Evolutionary conservation across 2,888 invertebrate species (phyloP).

Genomic region (Drosophila mercatorum): DNA sequence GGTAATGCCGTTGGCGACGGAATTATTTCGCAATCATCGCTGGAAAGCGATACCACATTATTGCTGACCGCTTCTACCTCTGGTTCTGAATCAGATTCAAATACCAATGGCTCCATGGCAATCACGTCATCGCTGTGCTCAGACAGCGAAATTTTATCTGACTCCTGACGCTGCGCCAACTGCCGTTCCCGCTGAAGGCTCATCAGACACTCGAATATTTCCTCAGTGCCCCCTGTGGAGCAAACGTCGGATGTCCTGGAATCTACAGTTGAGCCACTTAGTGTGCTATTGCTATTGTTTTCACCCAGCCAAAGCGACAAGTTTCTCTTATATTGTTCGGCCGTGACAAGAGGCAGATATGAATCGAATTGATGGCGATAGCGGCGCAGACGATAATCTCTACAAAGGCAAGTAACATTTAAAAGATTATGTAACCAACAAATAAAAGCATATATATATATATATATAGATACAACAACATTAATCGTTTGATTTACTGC

Average conservation of each 20-base stretch:
- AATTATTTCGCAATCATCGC: conserved; percentile 72
- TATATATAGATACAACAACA: conserved; percentile 14
- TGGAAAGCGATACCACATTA: conserved; percentile 56
- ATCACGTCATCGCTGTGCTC: conserved; percentile 76
- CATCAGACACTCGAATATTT: conserved; percentile 68
- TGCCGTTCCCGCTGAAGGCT: conserved; percentile 40
- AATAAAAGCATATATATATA: neutral
- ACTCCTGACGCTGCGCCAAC: conserved; percentile 30
- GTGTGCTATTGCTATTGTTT: conserved; percentile 56
- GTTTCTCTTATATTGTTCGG: conserved; percentile 73
- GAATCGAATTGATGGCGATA: conserved; percentile 83
- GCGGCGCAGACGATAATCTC: conserved; percentile 82
- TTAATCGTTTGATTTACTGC: conserved; percentile 39
- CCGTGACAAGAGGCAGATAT: conserved; percentile 78
- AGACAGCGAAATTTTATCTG: conserved; percentile 50
- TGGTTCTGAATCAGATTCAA: conserved; percentile 81
- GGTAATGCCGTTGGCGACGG: conserved; percentile 23
- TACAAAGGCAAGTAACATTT: conserved; percentile 26
- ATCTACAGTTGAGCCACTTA: conserved; percentile 45
- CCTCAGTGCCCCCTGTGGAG: conserved; percentile 72
- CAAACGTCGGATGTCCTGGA: conserved; percentile 35
- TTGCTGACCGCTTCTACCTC: conserved; percentile 24
- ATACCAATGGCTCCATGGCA: conserved; percentile 82
- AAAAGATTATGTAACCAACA: neutral
- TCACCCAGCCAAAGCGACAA: conserved; percentile 72